Evolutionary conservation across 1,140 invertebrate species (phyloP).

Genomic region (Eurosta solidaginis): DNA sequence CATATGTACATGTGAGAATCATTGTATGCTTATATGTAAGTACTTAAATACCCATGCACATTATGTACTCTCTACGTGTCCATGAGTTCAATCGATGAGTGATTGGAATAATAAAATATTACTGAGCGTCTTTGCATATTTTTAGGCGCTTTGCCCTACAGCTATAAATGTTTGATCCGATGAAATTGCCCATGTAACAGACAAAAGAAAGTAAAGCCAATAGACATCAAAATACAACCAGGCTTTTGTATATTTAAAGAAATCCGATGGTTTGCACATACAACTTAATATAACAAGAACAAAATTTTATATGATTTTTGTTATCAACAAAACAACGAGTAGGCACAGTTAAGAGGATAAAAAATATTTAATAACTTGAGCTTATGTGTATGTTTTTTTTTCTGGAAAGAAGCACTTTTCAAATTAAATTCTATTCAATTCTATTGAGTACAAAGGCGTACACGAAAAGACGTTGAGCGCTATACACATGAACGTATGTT

Average conservation of each 20-base stretch:
- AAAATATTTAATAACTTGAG: not conserved
- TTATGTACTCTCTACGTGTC: no score
- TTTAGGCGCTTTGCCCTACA: not conserved
- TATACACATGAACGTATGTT: not conserved
- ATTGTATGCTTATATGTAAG: no score
- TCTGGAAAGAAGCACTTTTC: not conserved
- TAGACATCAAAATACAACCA: no score
- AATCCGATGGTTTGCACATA: not conserved
- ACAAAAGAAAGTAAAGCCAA: not conserved
- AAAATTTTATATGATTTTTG: not conserved
- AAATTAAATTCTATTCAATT: constrained; percentile 23
- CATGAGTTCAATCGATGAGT: not conserved
- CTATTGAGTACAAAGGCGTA: not conserved
- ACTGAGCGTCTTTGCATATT: constrained; percentile 11
- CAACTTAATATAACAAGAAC: not conserved
- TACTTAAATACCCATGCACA: not conserved
- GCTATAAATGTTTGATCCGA: not conserved
- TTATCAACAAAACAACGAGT: not conserved
- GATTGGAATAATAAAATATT: constrained; percentile 20
- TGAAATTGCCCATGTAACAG: not conserved
- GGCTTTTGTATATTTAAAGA: not conserved
- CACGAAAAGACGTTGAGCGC: not conserved
- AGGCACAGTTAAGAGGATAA: not conserved
- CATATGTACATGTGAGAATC: no score
- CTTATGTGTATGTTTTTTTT: not conserved